A percentile compares a stretch with the other conserved stretches of the same genome.
Evolutionary conservation across 2,797 vertebrate genomes (phyloP).

Genomic region (Anguilla marmorata): DNA sequence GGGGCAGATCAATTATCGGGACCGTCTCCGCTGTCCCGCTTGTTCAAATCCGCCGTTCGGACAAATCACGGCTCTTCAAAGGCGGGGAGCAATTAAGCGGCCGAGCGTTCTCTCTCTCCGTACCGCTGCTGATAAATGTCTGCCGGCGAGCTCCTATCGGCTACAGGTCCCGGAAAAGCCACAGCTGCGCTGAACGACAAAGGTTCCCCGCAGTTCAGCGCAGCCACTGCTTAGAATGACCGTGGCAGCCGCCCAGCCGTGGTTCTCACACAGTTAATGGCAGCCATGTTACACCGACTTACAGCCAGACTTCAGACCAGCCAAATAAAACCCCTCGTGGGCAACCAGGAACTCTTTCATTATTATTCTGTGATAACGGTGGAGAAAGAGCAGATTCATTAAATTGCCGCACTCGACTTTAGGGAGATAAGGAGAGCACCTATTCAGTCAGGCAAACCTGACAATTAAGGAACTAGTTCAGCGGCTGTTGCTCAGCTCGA

Average conservation of each 20-base stretch:
- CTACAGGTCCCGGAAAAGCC: conserved; percentile 41
- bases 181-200: conserved; percentile 45
- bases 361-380: conserved; percentile 43
- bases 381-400: conserved; percentile 46
- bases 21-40: conserved; percentile 63
- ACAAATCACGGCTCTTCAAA: conserved; percentile 64
- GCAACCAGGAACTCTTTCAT: conserved; percentile 41
- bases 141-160: conserved; percentile 49
- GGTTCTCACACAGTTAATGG: conserved; percentile 40
- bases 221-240: neutral
- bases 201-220: conserved; percentile 23
- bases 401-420: conserved; percentile 42
- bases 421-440: conserved; percentile 56
- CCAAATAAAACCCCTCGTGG: conserved; percentile 55
- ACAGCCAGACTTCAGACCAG: conserved; percentile 25
- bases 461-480: conserved; percentile 56
- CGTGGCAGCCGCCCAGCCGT: neutral
- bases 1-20: conserved; percentile 71
- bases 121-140: conserved; percentile 56
- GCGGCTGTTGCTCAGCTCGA: conserved; percentile 41
- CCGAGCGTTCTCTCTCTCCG: conserved; percentile 42
- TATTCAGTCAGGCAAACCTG: conserved; percentile 41
- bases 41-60: conserved; percentile 44
- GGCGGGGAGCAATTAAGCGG: conserved; percentile 53
- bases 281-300: conserved; percentile 27